These are phyloP conservation scores for Protula sp. DNA, from an alignment of 2,888 invertebrate genomes.

Conservation along the genomic window DNA sequence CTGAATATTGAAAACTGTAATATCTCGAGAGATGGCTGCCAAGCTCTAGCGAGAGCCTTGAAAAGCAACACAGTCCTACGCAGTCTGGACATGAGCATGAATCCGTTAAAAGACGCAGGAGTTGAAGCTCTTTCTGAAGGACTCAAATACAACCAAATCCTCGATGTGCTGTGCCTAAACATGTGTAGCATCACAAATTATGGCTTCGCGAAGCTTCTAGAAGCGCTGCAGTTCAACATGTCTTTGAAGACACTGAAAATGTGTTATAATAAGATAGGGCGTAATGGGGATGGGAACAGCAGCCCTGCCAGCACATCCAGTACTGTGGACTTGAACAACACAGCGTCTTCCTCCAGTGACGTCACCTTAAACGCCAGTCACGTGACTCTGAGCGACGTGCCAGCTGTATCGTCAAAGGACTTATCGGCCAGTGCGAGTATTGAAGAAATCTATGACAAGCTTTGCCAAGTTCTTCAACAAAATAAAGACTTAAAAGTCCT, in stretches of 20 bases:
- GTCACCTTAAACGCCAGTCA: background rate
- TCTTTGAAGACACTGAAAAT: conserved; percentile 41
- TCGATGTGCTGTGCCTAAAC: conserved; percentile 43
- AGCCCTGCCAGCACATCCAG: background rate
- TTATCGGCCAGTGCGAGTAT: background rate
- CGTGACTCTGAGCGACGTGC: too few relatives aligned
- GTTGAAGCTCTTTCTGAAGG: conserved; percentile 37
- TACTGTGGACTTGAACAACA: background rate
- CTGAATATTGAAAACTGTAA: conserved; percentile 47
- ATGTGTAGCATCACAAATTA: conserved; percentile 49
- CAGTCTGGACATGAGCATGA: conserved; percentile 44
- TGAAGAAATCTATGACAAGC: conserved; percentile 32
- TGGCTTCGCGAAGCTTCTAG: conserved; percentile 42
- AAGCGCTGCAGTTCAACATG: conserved; percentile 40
- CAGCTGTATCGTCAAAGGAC: too few relatives aligned
- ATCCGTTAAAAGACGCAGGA: conserved; percentile 41
- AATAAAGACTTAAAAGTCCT: conserved; percentile 47
- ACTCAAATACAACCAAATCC: conserved; percentile 34
- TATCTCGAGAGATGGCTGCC: conserved; percentile 36
- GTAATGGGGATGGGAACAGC: conserved; percentile 15
- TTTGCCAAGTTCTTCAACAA: conserved; percentile 41
- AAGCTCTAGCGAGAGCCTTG: conserved; percentile 37
- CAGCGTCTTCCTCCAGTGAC: background rate
- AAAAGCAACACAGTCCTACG: conserved; percentile 33
- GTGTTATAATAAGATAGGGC: conserved; percentile 47